Base-by-base conservation (phyloP, 2,113 vertebrate species). In the Actenoides hombroni region DNA sequence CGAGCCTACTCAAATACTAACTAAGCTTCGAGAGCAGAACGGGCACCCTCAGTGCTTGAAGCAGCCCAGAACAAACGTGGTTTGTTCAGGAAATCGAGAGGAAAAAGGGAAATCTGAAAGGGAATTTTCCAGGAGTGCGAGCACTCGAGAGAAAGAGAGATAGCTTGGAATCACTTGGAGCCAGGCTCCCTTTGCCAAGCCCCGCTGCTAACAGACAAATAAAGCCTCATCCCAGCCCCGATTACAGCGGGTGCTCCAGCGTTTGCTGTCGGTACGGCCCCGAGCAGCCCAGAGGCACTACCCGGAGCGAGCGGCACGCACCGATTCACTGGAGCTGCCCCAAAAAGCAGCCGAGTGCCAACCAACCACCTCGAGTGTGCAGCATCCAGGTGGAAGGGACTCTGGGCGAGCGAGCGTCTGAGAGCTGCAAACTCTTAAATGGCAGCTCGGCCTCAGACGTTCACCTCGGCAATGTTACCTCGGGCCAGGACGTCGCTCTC, bases 251-350 rank as follows among this genome's bases (percentile, higher is more conserved):
- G 21, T 25, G 23, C 49, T 51, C 56, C 56, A 56, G 54, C 8
- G 14, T 53, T 53, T 9, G 15, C n/a, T 11, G 39, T 14, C 6
- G 28, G 48, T 9, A 29, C 16, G 37, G 37, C 10, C 29, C 76
- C 2, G 0, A 67, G 46, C 40, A 57, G 67, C 28, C 19, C 10
- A 4, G 33, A 67, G 14, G 25, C 15, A 3, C 25, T 9, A 60
- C 42, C 56, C 2, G 0, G 20, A 29, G 69, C 2, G 1, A 40
- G 35, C 11, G 48, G 63, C 59, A 79, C 3, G 1, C 13, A 2
- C 3, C 6, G 5, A 51, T 39, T 35, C 65, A 24, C 56, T 15
- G 0, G 68, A 81, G 83, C 76, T 75, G 48, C 63, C 54, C 71
- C 51, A 24, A 18, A 31, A 63, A 49, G 35, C 73, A 31, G 53